Conservation (phyloP, 2,888 invertebrate genomes). For the Pachycephus smyrnensis region DNA sequence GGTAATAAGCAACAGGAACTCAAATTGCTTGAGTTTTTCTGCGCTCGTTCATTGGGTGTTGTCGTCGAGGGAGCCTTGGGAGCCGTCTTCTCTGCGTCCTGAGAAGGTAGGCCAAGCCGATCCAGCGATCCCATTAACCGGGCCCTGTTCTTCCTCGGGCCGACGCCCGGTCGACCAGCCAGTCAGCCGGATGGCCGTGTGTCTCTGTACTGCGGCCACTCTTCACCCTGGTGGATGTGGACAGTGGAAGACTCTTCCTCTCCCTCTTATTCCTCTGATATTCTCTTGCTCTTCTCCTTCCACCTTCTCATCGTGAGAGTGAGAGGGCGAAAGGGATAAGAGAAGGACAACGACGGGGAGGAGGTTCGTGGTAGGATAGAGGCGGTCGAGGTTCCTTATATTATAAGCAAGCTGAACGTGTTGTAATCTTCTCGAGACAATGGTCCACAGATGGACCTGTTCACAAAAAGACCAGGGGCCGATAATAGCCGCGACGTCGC, state of each 20-base stretch:
- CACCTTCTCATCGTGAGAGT: neutral
- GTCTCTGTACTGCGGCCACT: slow-evolving; percentile 34
- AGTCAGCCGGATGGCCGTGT: slow-evolving; percentile 18
- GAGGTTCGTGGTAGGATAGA: slow-evolving; percentile 36
- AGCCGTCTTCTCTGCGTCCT: slow-evolving; percentile 1
- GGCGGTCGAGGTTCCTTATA: slow-evolving; percentile 53
- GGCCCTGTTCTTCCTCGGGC: slow-evolving; percentile 36
- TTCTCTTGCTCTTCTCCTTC: too few relatives aligned
- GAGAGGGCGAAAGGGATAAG: slow-evolving; percentile 15
- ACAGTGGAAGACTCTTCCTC: too few relatives aligned
- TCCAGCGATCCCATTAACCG: slow-evolving; percentile 54
- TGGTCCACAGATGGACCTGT: slow-evolving; percentile 57
- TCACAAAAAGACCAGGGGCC: slow-evolving; percentile 59
- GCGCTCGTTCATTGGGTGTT: slow-evolving; percentile 61
- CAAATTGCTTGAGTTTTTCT: slow-evolving; percentile 64
- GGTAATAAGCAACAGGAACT: slow-evolving; percentile 64
- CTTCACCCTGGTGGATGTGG: too few relatives aligned
- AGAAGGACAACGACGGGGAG: slow-evolving; percentile 10
- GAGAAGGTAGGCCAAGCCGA: slow-evolving; percentile 25
- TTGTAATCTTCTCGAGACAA: slow-evolving; percentile 67
- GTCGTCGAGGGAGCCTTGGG: slow-evolving; percentile 46
- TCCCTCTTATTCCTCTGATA: too few relatives aligned
- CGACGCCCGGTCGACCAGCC: slow-evolving; percentile 27
- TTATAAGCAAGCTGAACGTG: slow-evolving; percentile 65
- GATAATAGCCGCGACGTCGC: slow-evolving; percentile 61